Evolutionary conservation across 1,140 invertebrate genomes (phyloP), one percentile per base, ranked within the genome.

Genomic region (Drosophila melanica): DNA sequence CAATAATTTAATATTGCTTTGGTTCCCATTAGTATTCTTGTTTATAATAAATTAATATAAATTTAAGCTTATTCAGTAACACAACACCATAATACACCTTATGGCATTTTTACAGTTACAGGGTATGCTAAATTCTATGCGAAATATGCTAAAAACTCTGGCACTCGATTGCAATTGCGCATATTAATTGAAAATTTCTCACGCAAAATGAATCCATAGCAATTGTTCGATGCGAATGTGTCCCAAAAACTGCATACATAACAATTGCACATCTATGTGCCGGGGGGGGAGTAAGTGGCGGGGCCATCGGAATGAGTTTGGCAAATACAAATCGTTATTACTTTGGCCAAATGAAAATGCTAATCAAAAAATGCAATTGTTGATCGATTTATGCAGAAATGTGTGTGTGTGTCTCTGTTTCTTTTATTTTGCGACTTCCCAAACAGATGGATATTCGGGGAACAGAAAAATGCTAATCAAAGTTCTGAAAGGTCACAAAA

Each of bases 171-270:
- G 68, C 81, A 77, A 84, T 74, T 85, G 62, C 81, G 81, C 81
- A 85, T 85, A 85, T 85, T 85, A 85, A 85, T 85, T 85, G 74
- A 85, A 85, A 85, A 85, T 85, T 85, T 85, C 76, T 77, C 77
- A 68, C 81, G 77, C 65, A 77, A 84, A 75, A 82, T 75, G 62
- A 48, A 76, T 73, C 39, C 47, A 55, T 33, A 47, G 48, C 59
- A 77, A 68, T 73, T 60, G 70, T 73, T 72, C 64, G 55, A 59
- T 58, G 45, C 39, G 63, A 50, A 71, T 71, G 47, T 66, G 68
- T 66, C 62, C 53, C 62, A 71, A 27, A 27, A 63, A 64, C 51
- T 58, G 50, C 44, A 75, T 75, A 57, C 55, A 77, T 77, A 63
- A 70, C 55, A 72, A 67, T 71, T 27, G n/a, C 54, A 68, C 39